These are phyloP conservation scores for Gallirallus australis DNA, from an alignment of 2,797 vertebrate genomes.

Conservation along the genomic window DNA sequence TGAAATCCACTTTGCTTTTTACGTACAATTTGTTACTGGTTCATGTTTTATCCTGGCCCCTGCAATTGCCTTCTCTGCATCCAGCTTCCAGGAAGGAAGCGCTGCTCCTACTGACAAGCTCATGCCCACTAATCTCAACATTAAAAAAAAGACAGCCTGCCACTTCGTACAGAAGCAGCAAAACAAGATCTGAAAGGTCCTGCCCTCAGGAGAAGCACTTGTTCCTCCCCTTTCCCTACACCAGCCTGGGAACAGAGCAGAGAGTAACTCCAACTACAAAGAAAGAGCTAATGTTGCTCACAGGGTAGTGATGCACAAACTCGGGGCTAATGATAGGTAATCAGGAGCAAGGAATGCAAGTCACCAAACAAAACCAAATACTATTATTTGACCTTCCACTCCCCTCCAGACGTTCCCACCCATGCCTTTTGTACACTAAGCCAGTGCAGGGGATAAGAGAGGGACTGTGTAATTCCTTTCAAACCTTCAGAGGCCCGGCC, in stretches of 20 bases:
- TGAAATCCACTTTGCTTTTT: neutral
- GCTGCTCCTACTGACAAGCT: slow-evolving; percentile 11
- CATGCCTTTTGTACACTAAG: fast-evolving
- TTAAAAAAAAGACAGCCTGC: slow-evolving; percentile 16
- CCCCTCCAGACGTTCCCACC: neutral
- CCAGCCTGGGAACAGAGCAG: neutral
- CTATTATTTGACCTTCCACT: neutral
- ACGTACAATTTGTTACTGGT: neutral
- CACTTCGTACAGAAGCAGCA: neutral
- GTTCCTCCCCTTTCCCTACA: neutral
- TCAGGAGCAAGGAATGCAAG: neutral
- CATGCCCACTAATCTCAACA: neutral
- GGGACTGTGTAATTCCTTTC: neutral
- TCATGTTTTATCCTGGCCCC: neutral
- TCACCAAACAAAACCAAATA: neutral
- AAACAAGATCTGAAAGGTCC: slow-evolving; percentile 47
- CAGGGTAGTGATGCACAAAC: neutral
- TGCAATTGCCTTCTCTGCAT: neutral
- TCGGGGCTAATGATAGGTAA: neutral
- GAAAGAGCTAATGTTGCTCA: neutral
- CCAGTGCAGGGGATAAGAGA: neutral
- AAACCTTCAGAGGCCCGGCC: neutral
- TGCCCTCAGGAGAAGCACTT: slow-evolving; percentile 28
- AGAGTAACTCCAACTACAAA: neutral
- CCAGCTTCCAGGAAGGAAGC: neutral